Evolutionary conservation across 2,797 vertebrate genomes (phyloP).

Genomic region (Tamandua tetradactyla): DNA sequence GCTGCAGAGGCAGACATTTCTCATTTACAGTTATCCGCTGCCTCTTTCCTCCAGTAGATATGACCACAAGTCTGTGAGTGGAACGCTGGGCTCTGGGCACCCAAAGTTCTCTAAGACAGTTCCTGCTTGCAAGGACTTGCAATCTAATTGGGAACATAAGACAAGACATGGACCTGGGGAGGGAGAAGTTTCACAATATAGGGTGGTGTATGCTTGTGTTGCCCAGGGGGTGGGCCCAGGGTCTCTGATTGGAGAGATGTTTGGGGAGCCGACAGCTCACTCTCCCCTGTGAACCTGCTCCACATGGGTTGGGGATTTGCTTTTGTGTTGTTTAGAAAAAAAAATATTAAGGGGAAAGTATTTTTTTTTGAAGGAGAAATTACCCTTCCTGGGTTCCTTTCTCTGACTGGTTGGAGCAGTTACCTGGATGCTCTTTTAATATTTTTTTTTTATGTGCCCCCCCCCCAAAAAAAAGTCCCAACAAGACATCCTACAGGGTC

Average conservation of each 20-base stretch:
- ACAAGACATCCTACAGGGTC: no score
- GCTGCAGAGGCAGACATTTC: no score
- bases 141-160: background rate
- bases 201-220: accelerated
- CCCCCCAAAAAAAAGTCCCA: background rate
- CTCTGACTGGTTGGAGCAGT: background rate
- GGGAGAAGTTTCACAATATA: no score
- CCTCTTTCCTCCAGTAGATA: background rate
- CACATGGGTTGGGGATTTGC: slow-evolving; percentile 36
- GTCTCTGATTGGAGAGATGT: no score
- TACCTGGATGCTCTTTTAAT: slow-evolving; percentile 73
- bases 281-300: background rate
- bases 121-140: background rate
- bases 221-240: background rate
- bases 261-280: background rate
- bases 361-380: slow-evolving; percentile 67
- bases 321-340: slow-evolving; percentile 55
- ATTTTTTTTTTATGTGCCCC: no score
- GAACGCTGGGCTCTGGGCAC: background rate
- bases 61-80: background rate
- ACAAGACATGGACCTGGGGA: no score
- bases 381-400: background rate
- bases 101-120: background rate
- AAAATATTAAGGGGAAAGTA: slow-evolving; percentile 57
- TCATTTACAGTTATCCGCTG: background rate